A percentile compares a stretch with the other conserved stretches of the same genome.
Conservation (phyloP, 2,888 invertebrate genomes). For the Stictocephala bisonia region DNA sequence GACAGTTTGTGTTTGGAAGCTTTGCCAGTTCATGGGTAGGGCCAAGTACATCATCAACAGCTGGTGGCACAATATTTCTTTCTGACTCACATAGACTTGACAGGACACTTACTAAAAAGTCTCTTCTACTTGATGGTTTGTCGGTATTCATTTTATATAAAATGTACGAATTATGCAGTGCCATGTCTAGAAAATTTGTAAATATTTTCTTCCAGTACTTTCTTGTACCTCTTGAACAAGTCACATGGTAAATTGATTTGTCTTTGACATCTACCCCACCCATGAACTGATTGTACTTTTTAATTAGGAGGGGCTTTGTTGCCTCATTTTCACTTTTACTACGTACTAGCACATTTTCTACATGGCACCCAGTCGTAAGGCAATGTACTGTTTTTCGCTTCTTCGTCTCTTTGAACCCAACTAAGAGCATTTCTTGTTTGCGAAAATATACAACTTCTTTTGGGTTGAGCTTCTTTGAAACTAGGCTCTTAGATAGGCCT, state of each 20-base stretch:
- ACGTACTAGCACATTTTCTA: not conserved
- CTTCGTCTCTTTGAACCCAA: not conserved
- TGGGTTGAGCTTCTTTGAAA: not conserved
- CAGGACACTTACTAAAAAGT: no score
- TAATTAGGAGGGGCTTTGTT: not conserved
- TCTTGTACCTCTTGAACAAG: not conserved
- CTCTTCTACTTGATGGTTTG: not conserved
- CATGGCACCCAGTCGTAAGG: not conserved
- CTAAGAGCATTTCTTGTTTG: not conserved
- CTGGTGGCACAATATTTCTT: no score
- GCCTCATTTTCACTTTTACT: not conserved
- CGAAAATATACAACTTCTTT: not conserved
- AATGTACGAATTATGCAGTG: not conserved
- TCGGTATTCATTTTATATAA: constrained; percentile 1
- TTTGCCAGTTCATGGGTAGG: no score
- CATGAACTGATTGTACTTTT: not conserved
- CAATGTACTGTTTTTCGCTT: not conserved
- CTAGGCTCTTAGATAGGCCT: not conserved
- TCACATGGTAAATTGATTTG: not conserved
- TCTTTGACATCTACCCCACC: not conserved
- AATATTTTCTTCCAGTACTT: constrained; percentile 12
- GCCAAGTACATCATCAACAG: no score
- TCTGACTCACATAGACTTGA: no score
- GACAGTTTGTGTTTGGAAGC: no score
- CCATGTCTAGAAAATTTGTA: not conserved